Evolutionary conservation across 2,888 invertebrate species (phyloP).

Genomic region (Cheilosia pagana): DNA sequence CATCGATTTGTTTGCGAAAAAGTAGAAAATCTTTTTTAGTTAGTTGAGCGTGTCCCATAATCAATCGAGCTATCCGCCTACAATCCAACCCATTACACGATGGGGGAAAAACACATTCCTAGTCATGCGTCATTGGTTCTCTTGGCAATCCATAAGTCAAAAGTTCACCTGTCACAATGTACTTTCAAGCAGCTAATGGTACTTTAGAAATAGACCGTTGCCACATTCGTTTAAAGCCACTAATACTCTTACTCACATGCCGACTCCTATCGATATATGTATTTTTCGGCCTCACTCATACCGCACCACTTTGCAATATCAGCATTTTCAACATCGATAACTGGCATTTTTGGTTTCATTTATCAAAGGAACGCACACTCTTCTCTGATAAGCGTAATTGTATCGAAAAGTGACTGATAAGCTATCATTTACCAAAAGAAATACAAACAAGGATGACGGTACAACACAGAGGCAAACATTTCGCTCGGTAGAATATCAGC

Average conservation of each 20-base stretch:
- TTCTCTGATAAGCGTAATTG: conserved; percentile 57
- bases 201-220: not conserved
- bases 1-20: too few species aligned
- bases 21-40: too few species aligned
- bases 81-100: not conserved
- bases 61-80: too few species aligned
- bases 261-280: not conserved
- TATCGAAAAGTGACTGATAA: conserved; percentile 64
- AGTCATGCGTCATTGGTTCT: conserved; percentile 18
- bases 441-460: conserved; percentile 13
- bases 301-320: conserved; percentile 29
- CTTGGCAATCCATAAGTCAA: conserved; percentile 2
- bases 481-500: conserved; percentile 10
- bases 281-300: conserved; percentile 13
- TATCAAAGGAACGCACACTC: conserved; percentile 43
- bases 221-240: conserved; percentile 8
- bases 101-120: not conserved
- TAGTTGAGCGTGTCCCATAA: too few species aligned
- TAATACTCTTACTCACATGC: not conserved
- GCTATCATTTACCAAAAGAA: conserved; percentile 35
- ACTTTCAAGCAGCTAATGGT: not conserved
- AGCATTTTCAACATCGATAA: conserved; percentile 51
- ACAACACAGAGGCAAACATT: conserved; percentile 4
- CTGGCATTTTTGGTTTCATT: conserved; percentile 25
- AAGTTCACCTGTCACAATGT: conserved; percentile 14